Conservation (phyloP, 2,113 vertebrate species). For the Crypturellus undulatus region DNA sequence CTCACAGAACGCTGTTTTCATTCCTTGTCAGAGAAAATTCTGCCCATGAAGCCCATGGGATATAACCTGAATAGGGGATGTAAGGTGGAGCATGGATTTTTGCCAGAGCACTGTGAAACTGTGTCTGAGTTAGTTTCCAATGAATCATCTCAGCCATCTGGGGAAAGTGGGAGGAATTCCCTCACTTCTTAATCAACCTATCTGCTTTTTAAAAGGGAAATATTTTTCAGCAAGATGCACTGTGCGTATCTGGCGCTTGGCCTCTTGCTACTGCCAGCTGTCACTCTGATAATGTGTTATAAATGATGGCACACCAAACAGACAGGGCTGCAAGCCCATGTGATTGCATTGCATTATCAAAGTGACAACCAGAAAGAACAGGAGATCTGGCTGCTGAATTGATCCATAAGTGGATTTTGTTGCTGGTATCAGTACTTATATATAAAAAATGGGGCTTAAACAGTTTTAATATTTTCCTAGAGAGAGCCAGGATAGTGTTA, state of each 20-base stretch:
- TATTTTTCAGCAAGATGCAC: conserved; percentile 45
- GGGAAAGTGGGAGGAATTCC: conserved; percentile 45
- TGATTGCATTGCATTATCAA: conserved; percentile 52
- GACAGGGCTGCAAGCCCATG: conserved; percentile 45
- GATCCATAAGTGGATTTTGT: conserved; percentile 35
- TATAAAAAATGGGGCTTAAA: neutral
- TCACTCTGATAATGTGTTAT: conserved; percentile 66
- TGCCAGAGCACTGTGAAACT: conserved; percentile 7
- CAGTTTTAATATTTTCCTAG: conserved; percentile 4
- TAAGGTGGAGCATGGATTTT: conserved; percentile 32
- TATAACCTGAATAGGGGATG: conserved; percentile 26
- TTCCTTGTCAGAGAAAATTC: neutral
- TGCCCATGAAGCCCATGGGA: conserved; percentile 1
- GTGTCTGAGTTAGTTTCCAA: neutral
- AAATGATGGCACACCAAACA: conserved; percentile 58
- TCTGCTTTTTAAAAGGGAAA: conserved; percentile 16
- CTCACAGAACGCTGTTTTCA: conserved; percentile 4
- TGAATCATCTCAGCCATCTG: conserved; percentile 29
- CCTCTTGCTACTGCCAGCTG: conserved; percentile 63
- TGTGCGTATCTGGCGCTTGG: conserved; percentile 54
- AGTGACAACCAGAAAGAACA: conserved; percentile 65
- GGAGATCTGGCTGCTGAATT: conserved; percentile 47
- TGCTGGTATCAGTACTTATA: conserved; percentile 42
- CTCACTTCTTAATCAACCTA: conserved; percentile 55
- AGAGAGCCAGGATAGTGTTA: neutral